Evolutionary conservation across 2,113 vertebrate species (phyloP), one percentile per base, ranked within the genome.

Genomic region (Phaethon lepturus): DNA sequence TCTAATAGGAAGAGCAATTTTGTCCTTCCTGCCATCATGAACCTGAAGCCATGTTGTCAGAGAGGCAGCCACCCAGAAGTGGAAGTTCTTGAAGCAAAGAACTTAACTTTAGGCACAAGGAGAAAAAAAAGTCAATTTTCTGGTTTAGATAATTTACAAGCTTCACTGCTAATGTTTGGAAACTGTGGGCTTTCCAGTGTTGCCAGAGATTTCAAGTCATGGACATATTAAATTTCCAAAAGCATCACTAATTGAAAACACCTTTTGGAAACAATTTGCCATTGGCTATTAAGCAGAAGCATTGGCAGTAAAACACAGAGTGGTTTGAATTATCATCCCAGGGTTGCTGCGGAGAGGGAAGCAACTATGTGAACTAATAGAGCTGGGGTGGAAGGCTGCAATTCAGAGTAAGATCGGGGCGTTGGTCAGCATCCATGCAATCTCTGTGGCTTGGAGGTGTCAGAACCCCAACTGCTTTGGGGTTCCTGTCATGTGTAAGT

Each of bases 161-260:
- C 56, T 67, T 93, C 49, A n/a, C 66, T 66, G 38, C 38, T 78
- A 88, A 11, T 69, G 17, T 62, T 72, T 93, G 67, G 62, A 84
- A 90, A 66, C 45, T 44, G 59, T 7, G 73, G 72, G 25, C n/a
- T 79, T 84, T 69, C 62, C 87, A 79, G 26, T 29, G 23, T 53
- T 59, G 72, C 67, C 60, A 71, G 77, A 64, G 49, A 29, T 94
- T 59, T 91, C 56, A 85, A 94, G 49, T 95, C 74, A 53, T 10
- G 69, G 73, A 49, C 66, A 17, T 20, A 42, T 1, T 81, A 35
- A 47, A 87, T 94, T 89, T 93, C 52, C 1, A 3, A 49, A 93
- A 94, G 44, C 60, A 24, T 59, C 3, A 4, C 42, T 95, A 84
- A 93, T 85, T 87, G 53, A 78, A 93, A 96, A 90, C 80, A 75